Evolutionary conservation across 1,140 invertebrate genomes (phyloP), one percentile per base, ranked within the genome.

Genomic region (Berghia stephanieae): DNA sequence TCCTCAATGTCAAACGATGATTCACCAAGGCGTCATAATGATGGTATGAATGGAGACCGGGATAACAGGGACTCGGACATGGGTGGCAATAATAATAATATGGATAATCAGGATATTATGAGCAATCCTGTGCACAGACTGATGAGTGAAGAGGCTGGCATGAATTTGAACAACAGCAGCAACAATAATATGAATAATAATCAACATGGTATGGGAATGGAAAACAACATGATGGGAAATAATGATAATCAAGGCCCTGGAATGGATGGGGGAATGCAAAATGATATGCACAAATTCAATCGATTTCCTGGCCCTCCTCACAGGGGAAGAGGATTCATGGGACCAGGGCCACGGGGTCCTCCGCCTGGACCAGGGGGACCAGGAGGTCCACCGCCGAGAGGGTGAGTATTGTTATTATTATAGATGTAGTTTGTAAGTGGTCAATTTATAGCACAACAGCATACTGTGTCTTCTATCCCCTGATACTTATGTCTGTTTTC

Each of bases 321-420:
- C 8, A 67, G 79, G 40, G 79, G 79, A 10, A 42, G 79, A 42
- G 79, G 72, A n/a, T 80, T 80, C 46, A 78, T 80, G 77, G 79
- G 79, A 38, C 77, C 77, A 44, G 42, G 79, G 55, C 77, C 77
- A 73, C 79, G 73, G 10, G 60, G 40, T 36, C 40, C 43, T 5
- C 57, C 18, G 10, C 57, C 67, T 10, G 75, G 75, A n/a, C 34
- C 67, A 21, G 75, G 75, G 43, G 75, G 75, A 36, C 71, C 71
- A 21, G 71, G 69, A 68, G 75, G 75, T 16, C 75, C 75, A 21
- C 67, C 67, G 40, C 75, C 75, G 31, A 71, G 75, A 60, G 69
- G 76, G 76, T 78, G 42, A 78, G 68, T 38, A n/a, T 34, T 31
- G 43, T 49, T 49, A 49, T n/a, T n/a, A 49, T 13, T 13, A 13